Conservation (phyloP, 2,888 invertebrate species). For the Listrodromus nycthemerus region DNA sequence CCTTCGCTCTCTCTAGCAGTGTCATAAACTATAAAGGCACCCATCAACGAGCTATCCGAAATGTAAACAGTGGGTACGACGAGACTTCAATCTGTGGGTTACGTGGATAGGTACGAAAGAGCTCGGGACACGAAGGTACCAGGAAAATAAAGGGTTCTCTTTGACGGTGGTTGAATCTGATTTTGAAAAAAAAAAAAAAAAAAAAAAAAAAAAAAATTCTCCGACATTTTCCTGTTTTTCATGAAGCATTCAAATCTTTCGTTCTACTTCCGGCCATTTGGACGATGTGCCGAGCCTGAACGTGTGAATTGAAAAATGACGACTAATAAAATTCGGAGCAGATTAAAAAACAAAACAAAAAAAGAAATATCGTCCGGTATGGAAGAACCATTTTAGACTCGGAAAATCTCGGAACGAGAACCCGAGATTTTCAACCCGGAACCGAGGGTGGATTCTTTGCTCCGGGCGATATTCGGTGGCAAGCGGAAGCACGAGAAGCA, state of each 20-base stretch:
- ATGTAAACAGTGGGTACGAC: constrained; percentile 68
- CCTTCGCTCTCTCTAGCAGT: constrained; percentile 54
- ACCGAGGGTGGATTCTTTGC: constrained; percentile 27
- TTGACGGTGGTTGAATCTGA: background rate
- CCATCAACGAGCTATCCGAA: constrained; percentile 70
- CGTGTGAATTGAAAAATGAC: background rate
- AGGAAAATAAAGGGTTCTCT: background rate
- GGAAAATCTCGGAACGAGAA: constrained; percentile 50
- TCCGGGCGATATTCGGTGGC: constrained; percentile 48
- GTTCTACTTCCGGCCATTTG: background rate
- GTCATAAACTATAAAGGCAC: constrained; percentile 70
- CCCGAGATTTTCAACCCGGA: too few species aligned
- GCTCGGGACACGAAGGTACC: constrained; percentile 12
- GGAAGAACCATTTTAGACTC: constrained; percentile 49
- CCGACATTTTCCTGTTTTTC: background rate
- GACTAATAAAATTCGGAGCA: background rate
- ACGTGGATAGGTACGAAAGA: constrained; percentile 22
- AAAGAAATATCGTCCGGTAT: too few species aligned
- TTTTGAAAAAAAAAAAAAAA: background rate
- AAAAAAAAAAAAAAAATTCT: too few species aligned
- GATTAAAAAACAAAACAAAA: constrained; percentile 46
- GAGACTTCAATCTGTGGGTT: constrained; percentile 37
- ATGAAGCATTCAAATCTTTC: background rate
- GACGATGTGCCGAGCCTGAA: background rate
- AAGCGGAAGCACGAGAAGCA: constrained; percentile 15